These are phyloP conservation scores for Ridgeia piscesae DNA, from an alignment of 1,140 invertebrate species.

Conservation along the genomic window DNA sequence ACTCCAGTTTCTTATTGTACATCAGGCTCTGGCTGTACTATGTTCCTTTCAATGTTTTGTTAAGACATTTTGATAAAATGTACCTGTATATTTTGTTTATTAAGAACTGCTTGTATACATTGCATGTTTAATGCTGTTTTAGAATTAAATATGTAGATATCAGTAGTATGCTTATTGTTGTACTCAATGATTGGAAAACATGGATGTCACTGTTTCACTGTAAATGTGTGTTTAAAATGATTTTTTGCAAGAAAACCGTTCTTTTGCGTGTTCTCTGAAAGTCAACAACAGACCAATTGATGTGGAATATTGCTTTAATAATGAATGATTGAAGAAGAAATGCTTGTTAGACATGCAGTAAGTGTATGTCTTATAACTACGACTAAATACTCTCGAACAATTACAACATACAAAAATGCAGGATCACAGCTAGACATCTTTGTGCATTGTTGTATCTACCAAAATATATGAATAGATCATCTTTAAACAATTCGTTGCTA, in stretches of 20 bases:
- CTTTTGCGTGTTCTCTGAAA: neutral
- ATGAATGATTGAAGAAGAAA: neutral
- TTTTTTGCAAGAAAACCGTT: neutral
- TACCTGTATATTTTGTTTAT: neutral
- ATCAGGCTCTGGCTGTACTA: neutral
- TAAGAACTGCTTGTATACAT: slow-evolving; percentile 6
- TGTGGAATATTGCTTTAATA: neutral
- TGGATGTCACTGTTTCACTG: neutral
- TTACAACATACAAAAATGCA: neutral
- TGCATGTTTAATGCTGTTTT: slow-evolving; percentile 1
- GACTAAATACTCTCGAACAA: neutral
- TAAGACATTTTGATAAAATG: neutral
- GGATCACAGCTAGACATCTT: neutral
- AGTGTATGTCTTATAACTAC: neutral
- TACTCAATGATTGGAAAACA: no score
- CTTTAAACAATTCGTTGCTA: neutral
- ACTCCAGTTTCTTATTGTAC: neutral
- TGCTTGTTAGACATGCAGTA: neutral
- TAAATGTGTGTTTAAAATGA: neutral
- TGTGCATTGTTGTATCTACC: neutral
- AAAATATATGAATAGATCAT: neutral
- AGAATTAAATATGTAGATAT: neutral
- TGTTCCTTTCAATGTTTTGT: neutral
- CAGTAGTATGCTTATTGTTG: neutral
- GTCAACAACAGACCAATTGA: neutral